Percentiles rank a stretch among this genome's conserved stretches.
Evolutionary conservation across 2,888 invertebrate genomes (phyloP).

Genomic region (Iphiclides podalirius): DNA sequence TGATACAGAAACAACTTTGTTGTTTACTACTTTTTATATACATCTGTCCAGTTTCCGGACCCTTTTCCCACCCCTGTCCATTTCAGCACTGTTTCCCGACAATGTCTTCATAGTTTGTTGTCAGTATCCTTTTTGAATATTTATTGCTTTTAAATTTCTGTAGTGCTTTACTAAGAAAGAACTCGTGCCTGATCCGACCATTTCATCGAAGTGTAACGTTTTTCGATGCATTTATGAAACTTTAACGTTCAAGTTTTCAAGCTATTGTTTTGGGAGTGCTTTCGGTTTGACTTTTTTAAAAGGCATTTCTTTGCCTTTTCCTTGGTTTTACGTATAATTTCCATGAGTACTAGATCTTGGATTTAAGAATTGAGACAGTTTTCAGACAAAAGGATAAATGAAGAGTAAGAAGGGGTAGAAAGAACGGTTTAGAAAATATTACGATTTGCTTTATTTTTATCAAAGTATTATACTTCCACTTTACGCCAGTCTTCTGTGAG

Average conservation of each 20-base stretch:
- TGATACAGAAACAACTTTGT: slow-evolving; percentile 19
- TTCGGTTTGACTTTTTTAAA: slow-evolving; percentile 11
- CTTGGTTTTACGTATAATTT: neutral
- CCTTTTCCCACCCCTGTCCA: slow-evolving; percentile 65
- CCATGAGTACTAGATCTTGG: neutral
- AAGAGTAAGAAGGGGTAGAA: no score
- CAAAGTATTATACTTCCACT: no score
- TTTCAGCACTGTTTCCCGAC: slow-evolving; percentile 60
- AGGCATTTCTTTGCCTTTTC: neutral
- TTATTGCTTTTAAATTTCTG: slow-evolving; percentile 30
- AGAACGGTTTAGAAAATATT: no score
- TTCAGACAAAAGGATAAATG: no score
- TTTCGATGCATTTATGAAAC: slow-evolving; percentile 20
- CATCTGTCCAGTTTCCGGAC: slow-evolving; percentile 62
- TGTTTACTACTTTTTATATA: slow-evolving; percentile 58
- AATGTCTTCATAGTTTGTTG: slow-evolving; percentile 63
- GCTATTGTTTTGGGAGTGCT: slow-evolving; percentile 16
- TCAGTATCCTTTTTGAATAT: slow-evolving; percentile 47
- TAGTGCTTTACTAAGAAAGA: neutral
- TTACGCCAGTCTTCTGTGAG: no score
- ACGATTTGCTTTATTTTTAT: no score
- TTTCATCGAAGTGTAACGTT: slow-evolving; percentile 17
- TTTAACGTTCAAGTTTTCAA: slow-evolving; percentile 14
- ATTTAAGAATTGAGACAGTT: no score
- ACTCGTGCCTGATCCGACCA: slow-evolving; percentile 5